A percentile compares a stretch with the other conserved stretches of the same genome.
These are phyloP conservation scores for Pygmarrhopalites habei DNA, from an alignment of 1,140 invertebrate species.

Conservation along the genomic window DNA sequence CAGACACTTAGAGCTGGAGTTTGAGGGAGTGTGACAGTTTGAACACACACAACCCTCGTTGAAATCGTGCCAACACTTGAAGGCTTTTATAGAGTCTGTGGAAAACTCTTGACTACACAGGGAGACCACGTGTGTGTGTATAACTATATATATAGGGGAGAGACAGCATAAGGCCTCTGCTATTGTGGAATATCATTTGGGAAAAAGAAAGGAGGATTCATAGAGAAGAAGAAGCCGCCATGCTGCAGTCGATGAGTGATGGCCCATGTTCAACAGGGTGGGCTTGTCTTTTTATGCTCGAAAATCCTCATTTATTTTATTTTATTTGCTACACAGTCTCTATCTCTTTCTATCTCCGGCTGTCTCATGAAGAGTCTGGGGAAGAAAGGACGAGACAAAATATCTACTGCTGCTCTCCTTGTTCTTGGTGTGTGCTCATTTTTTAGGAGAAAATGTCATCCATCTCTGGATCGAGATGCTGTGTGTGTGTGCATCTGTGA, in stretches of 20 bases:
- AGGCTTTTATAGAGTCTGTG: neutral
- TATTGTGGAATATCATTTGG: no score
- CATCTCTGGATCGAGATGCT: no score
- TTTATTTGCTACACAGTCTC: conserved; percentile 2
- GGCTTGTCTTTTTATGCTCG: conserved; percentile 16
- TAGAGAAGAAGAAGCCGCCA: conserved; percentile 1
- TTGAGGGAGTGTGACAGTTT: conserved; percentile 6
- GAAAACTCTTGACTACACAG: no score
- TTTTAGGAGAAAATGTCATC: no score
- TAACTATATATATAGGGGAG: no score
- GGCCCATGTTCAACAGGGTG: conserved; percentile 23
- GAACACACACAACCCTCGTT: conserved; percentile 10
- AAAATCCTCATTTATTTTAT: conserved; percentile 10
- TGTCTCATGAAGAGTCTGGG: neutral
- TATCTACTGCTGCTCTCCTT: no score
- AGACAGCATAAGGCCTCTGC: no score
- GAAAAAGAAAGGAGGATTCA: neutral
- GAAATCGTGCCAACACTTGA: conserved; percentile 5
- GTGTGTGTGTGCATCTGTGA: no score
- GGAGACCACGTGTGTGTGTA: no score
- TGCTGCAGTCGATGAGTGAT: conserved; percentile 24
- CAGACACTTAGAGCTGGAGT: neutral
- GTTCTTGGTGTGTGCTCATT: no score
- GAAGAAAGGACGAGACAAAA: neutral
- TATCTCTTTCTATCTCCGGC: conserved; percentile 8